These are phyloP conservation scores for Tympanuchus pallidicinctus DNA, from an alignment of 2,113 vertebrate species.

Conservation along the genomic window DNA sequence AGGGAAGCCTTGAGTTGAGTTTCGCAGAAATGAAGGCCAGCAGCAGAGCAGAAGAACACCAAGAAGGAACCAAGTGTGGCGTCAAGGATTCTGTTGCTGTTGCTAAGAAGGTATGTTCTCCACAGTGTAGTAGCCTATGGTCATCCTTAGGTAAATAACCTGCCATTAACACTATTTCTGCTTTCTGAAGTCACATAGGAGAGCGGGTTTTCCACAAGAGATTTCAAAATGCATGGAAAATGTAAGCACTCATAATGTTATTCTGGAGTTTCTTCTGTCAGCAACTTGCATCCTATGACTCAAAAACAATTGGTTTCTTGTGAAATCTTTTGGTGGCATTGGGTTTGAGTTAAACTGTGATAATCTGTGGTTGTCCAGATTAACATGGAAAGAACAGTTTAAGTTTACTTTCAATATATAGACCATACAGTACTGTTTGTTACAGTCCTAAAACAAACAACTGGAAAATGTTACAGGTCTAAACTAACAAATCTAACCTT, in stretches of 20 bases:
- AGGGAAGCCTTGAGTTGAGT: not conserved
- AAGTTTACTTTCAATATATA: not conserved
- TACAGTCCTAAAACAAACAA: not conserved
- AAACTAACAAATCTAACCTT: not conserved
- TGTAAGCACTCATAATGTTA: not conserved
- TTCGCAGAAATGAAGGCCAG: not conserved
- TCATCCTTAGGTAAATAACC: not conserved
- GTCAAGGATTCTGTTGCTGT: not conserved
- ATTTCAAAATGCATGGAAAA: not conserved
- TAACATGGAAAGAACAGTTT: not conserved
- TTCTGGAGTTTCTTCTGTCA: not conserved
- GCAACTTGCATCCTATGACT: not conserved
- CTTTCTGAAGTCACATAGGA: not conserved
- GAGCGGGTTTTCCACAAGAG: not conserved
- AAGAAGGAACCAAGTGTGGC: not conserved
- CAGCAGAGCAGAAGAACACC: not conserved
- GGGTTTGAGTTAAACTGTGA: not conserved
- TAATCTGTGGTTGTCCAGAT: not conserved
- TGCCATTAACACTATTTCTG: accelerated
- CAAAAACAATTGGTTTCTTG: not conserved
- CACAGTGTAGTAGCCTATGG: not conserved
- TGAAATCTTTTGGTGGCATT: not conserved
- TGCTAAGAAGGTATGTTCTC: constrained; percentile 72
- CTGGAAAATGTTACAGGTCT: not conserved
- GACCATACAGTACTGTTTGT: not conserved